Conservation (phyloP, 2,113 vertebrate species). For the Balaenoptera acutorostrata region DNA sequence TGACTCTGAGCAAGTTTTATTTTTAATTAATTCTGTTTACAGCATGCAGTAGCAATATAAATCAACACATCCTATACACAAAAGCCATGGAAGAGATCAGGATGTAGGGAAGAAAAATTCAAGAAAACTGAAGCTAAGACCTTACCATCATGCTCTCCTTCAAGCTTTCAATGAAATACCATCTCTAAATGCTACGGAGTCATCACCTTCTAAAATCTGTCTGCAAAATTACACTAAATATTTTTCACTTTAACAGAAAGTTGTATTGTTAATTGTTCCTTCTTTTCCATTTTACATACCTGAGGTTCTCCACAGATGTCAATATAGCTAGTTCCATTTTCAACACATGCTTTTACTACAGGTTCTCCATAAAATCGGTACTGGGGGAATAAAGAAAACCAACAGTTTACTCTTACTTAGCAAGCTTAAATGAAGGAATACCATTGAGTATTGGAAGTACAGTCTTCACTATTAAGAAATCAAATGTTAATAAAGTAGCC, state of each 20-base stretch:
- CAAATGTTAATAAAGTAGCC: neutral
- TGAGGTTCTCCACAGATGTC: slow-evolving; percentile 96
- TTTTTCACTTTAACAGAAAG: neutral
- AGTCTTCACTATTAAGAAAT: neutral
- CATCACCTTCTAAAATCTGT: neutral
- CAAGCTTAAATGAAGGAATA: neutral
- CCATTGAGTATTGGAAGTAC: neutral
- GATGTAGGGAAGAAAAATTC: neutral
- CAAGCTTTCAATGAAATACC: neutral
- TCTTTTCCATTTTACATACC: slow-evolving; percentile 78
- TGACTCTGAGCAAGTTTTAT: neutral
- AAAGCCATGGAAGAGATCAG: neutral
- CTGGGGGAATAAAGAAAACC: slow-evolving; percentile 75
- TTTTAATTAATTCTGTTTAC: neutral
- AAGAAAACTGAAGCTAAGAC: neutral
- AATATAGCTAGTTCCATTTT: slow-evolving; percentile 92
- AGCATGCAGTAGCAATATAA: neutral
- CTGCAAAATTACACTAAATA: neutral
- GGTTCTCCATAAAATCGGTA: slow-evolving; percentile 95
- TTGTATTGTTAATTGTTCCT: neutral
- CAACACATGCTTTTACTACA: slow-evolving; percentile 92
- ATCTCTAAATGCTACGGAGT: neutral
- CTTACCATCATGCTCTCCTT: neutral
- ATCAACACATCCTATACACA: neutral
- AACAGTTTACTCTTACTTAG: neutral